Percentiles rank a stretch among this genome's conserved stretches.
Conservation (phyloP, 1,140 invertebrate genomes). For the fruit fly (Drosophila melanogaster) region DNA sequence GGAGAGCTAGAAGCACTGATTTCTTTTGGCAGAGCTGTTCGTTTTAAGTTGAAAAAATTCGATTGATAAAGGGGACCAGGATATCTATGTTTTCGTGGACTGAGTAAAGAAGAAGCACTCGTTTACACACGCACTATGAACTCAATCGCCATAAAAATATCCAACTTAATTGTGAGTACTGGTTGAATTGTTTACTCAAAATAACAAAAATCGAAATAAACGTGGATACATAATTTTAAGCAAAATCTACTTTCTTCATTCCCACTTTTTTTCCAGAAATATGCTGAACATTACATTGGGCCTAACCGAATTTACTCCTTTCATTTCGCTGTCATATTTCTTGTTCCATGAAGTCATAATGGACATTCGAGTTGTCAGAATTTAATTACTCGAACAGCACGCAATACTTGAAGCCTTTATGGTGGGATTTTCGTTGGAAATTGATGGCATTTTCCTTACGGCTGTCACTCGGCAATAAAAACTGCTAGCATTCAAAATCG, state of each 20-base stretch:
- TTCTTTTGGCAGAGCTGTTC: slow-evolving; percentile 28
- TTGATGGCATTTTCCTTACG: slow-evolving; percentile 42
- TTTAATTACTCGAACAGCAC: slow-evolving; percentile 63
- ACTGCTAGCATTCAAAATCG: slow-evolving; percentile 7
- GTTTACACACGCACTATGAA: background rate
- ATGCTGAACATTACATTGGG: slow-evolving; percentile 23
- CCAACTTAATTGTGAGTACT: too few species aligned
- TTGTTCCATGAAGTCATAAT: slow-evolving; percentile 37
- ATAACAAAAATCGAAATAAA: too few species aligned
- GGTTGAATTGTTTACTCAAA: too few species aligned
- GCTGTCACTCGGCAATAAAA: slow-evolving; percentile 45
- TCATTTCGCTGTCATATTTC: slow-evolving; percentile 3
- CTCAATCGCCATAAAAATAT: background rate
- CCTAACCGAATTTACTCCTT: slow-evolving; percentile 16
- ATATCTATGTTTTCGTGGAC: slow-evolving; percentile 26
- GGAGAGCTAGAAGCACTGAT: slow-evolving; percentile 32
- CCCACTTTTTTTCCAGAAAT: too few species aligned
- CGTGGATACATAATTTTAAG: too few species aligned
- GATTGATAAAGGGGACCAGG: slow-evolving; percentile 4
- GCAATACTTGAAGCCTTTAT: slow-evolving; percentile 55
- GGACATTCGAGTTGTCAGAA: slow-evolving; percentile 40
- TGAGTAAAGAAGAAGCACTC: background rate
- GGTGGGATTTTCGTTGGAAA: slow-evolving; percentile 41
- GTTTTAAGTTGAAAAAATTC: slow-evolving; percentile 29
- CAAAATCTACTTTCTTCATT: too few species aligned